Evolutionary conservation across 2,888 invertebrate species (phyloP).

Genomic region (Periphyllus acericola): DNA sequence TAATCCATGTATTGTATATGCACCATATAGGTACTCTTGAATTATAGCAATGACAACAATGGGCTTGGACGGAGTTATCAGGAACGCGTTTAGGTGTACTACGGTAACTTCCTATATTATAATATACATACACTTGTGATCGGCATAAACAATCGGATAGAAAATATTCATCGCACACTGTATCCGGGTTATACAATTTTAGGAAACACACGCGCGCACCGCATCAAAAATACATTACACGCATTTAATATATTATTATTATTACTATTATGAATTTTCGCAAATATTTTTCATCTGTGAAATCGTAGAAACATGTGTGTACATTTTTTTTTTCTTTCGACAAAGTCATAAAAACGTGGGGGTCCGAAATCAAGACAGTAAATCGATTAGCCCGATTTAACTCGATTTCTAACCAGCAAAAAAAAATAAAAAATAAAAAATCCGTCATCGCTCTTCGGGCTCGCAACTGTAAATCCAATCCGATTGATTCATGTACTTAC

Average conservation of each 20-base stretch:
- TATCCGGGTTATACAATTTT: constrained; percentile 32
- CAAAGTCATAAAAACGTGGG: too few relatives aligned
- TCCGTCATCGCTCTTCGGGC: background rate
- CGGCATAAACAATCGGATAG: constrained; percentile 19
- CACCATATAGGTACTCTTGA: background rate
- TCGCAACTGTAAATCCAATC: background rate
- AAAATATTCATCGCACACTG: constrained; percentile 31
- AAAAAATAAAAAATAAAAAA: background rate
- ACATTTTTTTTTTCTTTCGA: too few relatives aligned
- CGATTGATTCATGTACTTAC: background rate
- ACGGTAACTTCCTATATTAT: constrained; percentile 33
- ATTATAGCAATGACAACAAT: background rate
- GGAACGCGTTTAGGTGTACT: background rate
- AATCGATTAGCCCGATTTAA: too few relatives aligned
- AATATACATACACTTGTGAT: constrained; percentile 1
- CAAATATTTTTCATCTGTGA: background rate
- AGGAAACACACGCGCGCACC: background rate
- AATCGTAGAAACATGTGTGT: too few relatives aligned
- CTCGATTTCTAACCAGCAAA: too few relatives aligned
- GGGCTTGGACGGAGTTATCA: background rate
- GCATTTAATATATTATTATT: background rate
- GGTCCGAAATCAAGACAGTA: too few relatives aligned
- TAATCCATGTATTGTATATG: too few relatives aligned
- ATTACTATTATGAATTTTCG: background rate
- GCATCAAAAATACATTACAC: background rate